Evolutionary conservation across 2,113 vertebrate species (phyloP), one percentile per base, ranked within the genome.

Genomic region (Callaeas wilsoni): DNA sequence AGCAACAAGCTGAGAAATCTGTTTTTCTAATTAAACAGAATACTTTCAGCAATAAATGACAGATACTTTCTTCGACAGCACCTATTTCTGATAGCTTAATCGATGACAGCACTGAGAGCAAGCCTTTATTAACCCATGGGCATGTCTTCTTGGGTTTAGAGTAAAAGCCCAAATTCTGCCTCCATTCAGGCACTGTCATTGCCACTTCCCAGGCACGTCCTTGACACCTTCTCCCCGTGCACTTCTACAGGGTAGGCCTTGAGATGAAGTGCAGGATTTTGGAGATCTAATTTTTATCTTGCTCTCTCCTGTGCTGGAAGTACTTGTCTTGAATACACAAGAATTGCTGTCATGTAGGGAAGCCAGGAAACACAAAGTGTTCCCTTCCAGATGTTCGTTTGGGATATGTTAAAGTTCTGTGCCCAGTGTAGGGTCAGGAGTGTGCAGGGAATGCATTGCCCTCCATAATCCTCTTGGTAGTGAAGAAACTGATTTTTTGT

Each of bases 191-290:
- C 18, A 2, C 26, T 53, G 29, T 15, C 42, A 21, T 6, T 68
- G 67, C 12, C 13, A 0, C 11, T 63, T 39, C 21, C 49, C 1
- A 3, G 83, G 27, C 15, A 26, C 1, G 0, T 33, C 82, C 60
- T 47, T 42, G 53, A 3, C 41, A 12, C 3, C 1, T 33, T 46
- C 35, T 37, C 59, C 52, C 19, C 16, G 11, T 27, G 37, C 29
- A 3, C 59, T 42, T 37, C 55, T 42, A 0, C 14, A n/a, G n/a
- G 17, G 50, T 1, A 23, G 20, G 4, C 35, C 35, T 81, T 29
- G 33, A 60, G 47, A 13, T 52, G 33, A 76, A 74, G 35, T 52
- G 23, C 50, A 33, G 41, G 10, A 13, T 47, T 94, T 30, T 55
- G 27, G 87, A 85, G 15, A 47, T 26, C 7, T 71, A 2, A 39